A percentile compares a stretch with the other conserved stretches of the same genome.
Evolutionary conservation across 2,888 invertebrate genomes (phyloP).

Genomic region (Aporophyla lueneburgensis): DNA sequence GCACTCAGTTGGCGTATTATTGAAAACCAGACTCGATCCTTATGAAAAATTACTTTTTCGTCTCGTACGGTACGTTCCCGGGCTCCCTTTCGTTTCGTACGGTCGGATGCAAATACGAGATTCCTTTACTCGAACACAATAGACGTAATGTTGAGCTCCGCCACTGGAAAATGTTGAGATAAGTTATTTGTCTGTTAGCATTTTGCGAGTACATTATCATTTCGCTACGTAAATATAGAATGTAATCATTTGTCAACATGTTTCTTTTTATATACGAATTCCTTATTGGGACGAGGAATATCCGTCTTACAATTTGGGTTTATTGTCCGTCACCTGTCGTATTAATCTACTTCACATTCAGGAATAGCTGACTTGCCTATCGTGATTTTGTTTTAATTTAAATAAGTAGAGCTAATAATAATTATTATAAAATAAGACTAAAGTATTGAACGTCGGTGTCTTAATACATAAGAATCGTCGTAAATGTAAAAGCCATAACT

Average conservation of each 20-base stretch:
- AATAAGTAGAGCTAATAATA: not conserved
- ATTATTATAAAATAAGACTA: not conserved
- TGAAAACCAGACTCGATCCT: slow-evolving; percentile 81
- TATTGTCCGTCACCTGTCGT: slow-evolving; percentile 49
- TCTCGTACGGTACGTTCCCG: slow-evolving; percentile 76
- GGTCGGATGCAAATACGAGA: slow-evolving; percentile 86
- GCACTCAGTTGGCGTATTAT: slow-evolving; percentile 80
- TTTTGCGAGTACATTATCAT: slow-evolving; percentile 76
- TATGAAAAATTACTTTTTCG: slow-evolving; percentile 85
- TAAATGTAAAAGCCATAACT: too few relatives aligned
- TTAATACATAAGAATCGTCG: not conserved
- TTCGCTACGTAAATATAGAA: slow-evolving; percentile 67
- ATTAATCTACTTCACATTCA: slow-evolving; percentile 37
- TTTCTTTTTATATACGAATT: slow-evolving; percentile 57
- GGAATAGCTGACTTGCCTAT: not conserved
- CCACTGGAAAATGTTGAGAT: slow-evolving; percentile 84
- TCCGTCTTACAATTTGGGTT: slow-evolving; percentile 40
- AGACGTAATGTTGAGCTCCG: slow-evolving; percentile 82
- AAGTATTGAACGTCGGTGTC: not conserved
- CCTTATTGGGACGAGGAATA: slow-evolving; percentile 51
- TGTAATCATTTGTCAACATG: slow-evolving; percentile 69
- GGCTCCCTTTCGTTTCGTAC: slow-evolving; percentile 77
- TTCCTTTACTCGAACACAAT: slow-evolving; percentile 85
- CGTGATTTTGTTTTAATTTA: not conserved
- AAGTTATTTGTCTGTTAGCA: slow-evolving; percentile 84